phyloP scores from a whole-genome alignment of 1,140 invertebrate genomes.

The Drosophila ercepeae region DNA sequence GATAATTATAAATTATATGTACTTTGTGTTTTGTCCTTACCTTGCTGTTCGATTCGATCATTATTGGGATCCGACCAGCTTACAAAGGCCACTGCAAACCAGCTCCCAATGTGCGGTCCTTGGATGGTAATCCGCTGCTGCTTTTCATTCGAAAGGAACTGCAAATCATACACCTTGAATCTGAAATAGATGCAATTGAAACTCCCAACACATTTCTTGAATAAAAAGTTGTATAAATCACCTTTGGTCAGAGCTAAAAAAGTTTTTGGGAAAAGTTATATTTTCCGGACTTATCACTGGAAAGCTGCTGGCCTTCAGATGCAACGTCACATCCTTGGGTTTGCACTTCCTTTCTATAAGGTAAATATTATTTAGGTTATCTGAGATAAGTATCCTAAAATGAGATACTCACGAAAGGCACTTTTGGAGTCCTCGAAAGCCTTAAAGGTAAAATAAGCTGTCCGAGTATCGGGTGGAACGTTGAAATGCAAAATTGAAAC shows the following conservation, averaged over 20 bases:
- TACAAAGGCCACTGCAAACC: slow-evolving; percentile 91
- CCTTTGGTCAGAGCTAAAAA: slow-evolving; percentile 85
- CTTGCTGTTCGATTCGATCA: slow-evolving; percentile 89
- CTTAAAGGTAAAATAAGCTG: slow-evolving; percentile 78
- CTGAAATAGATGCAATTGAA: slow-evolving; percentile 12
- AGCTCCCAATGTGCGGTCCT: slow-evolving; percentile 89
- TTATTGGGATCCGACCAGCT: slow-evolving; percentile 89
- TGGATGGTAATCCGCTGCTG: slow-evolving; percentile 85
- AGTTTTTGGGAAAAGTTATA: slow-evolving; percentile 87
- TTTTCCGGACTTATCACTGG: slow-evolving; percentile 91
- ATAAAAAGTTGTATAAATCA: background rate
- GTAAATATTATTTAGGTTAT: background rate
- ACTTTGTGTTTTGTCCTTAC: slow-evolving; percentile 78
- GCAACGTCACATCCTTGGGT: slow-evolving; percentile 86
- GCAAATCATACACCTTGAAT: slow-evolving; percentile 67
- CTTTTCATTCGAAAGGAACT: slow-evolving; percentile 85
- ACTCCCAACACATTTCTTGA: rapidly evolving
- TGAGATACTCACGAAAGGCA: slow-evolving; percentile 77
- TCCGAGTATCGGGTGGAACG: slow-evolving; percentile 65
- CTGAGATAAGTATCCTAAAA: background rate
- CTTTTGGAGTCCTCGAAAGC: slow-evolving; percentile 79
- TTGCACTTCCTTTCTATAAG: slow-evolving; percentile 85
- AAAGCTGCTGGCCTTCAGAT: slow-evolving; percentile 90
- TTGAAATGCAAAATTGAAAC: slow-evolving; percentile 82
- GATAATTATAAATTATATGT: background rate